A percentile compares a stretch with the other conserved stretches of the same genome.
Evolutionary conservation across 2,888 invertebrate genomes (phyloP).

Genomic region (Drosophila neotestacea): DNA sequence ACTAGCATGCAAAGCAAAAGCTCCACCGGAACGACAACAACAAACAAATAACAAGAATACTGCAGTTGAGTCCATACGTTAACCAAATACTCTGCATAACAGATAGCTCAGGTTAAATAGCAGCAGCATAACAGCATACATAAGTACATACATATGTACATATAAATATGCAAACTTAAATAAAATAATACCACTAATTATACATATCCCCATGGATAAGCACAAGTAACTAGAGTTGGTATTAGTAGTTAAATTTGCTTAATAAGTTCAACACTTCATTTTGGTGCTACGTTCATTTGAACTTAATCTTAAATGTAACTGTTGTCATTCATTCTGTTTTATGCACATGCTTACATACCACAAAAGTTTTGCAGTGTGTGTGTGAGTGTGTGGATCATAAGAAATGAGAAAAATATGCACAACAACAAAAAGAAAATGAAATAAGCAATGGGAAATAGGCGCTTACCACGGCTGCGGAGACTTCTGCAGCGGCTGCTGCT

Average conservation of each 20-base stretch:
- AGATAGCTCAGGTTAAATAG: not conserved
- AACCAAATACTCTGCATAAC: constrained; percentile 34
- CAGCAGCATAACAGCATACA: constrained; percentile 1
- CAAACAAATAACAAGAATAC: constrained; percentile 48
- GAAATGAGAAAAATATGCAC: constrained; percentile 44
- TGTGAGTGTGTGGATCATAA: constrained; percentile 18
- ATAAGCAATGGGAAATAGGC: constrained; percentile 52
- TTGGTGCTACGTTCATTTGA: too few species aligned
- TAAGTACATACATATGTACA: too few species aligned
- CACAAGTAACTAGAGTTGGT: too few species aligned
- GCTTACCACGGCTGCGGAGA: constrained; percentile 80
- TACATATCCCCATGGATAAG: too few species aligned
- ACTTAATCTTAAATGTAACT: not conserved
- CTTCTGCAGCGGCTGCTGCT: constrained; percentile 47
- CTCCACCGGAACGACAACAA: constrained; percentile 61
- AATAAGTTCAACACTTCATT: too few species aligned
- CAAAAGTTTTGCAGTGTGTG: constrained; percentile 8
- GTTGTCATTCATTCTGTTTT: constrained; percentile 5
- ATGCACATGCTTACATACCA: not conserved
- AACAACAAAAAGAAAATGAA: constrained; percentile 47
- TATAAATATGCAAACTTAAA: too few species aligned
- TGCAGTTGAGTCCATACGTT: constrained; percentile 13
- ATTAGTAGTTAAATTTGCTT: too few species aligned
- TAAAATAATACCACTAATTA: too few species aligned
- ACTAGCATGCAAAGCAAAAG: constrained; percentile 62